Base-by-base conservation (phyloP, 2,113 vertebrate species). In the Dicrurus megarhynchus region DNA sequence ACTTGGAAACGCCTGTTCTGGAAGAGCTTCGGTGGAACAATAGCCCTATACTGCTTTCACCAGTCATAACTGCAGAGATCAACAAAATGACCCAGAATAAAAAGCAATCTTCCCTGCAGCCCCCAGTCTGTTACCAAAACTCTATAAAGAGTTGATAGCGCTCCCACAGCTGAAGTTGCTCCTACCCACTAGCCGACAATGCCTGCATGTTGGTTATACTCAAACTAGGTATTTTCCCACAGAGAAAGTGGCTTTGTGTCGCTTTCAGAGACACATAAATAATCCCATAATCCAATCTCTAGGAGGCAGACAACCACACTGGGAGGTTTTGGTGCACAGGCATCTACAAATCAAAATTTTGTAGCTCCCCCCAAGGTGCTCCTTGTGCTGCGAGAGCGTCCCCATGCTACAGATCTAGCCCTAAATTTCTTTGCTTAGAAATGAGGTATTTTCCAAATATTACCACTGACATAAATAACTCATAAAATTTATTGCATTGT, bases 331-430 rank as follows among this genome's bases (percentile, higher is more conserved):
- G 26, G 8, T 67, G 13, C 27, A 79, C 4, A 79, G 1, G 4
- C 23, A 18, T 50, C 33, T 35, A 33, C 7, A 42, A 68, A 57
- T 26, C 23, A 70, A 79, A 71, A 59, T 35, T 70, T 10, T 68
- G 5, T 9, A 3, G 14, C 35, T 78, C 5, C 1, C 19, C 16
- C 10, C 27, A 71, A 24, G 12, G 9, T 35, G 3, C 0, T 5
- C 3, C 9, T 7, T 46, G 4, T 39, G 33, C 17, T 67, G 19
- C 0, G 0, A 10, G 6, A 8, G 6, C 30, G 18, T 35, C 20
- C 7, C 7, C 46, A 22, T 41, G 21, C 4, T 53, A 47, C 7
- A 47, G 30, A 63, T 27, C 5, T 47, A 70, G 5, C 8, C 13
- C 33, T 75, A 59, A 87, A 57, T 0, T 5, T 50, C 5, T 50